These are phyloP conservation scores for Epinephelus lanceolatus DNA, from an alignment of 2,113 vertebrate genomes.

Conservation along the genomic window DNA sequence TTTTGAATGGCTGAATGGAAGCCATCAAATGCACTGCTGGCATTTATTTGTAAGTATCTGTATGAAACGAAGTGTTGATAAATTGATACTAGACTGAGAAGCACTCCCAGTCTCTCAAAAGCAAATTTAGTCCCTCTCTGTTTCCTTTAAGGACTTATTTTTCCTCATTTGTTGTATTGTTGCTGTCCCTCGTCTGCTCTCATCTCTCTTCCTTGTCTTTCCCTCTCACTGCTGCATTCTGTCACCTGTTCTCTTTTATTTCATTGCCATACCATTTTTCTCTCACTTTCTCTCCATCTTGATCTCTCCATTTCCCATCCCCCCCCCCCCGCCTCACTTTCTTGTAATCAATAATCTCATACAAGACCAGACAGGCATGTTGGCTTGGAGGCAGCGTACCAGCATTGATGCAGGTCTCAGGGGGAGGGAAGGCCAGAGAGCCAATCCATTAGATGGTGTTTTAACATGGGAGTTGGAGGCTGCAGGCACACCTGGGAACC, in stretches of 20 bases:
- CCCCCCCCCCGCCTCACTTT: slow-evolving; percentile 25
- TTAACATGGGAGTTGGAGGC: slow-evolving; percentile 45
- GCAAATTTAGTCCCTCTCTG: neutral
- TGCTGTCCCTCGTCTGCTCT: slow-evolving; percentile 6
- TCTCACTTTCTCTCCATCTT: slow-evolving; percentile 18
- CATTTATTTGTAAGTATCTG: neutral
- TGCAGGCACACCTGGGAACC: slow-evolving; percentile 51
- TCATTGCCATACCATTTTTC: slow-evolving; percentile 14
- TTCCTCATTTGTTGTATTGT: neutral
- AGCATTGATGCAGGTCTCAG: slow-evolving; percentile 29
- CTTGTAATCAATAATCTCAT: slow-evolving; percentile 69
- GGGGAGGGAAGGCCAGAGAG: neutral
- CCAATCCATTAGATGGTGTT: slow-evolving; percentile 66
- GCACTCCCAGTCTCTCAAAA: neutral
- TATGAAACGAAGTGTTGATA: neutral
- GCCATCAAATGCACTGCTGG: neutral
- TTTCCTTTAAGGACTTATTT: slow-evolving; percentile 14
- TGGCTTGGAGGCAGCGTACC: slow-evolving; percentile 17
- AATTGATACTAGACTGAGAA: slow-evolving; percentile 6
- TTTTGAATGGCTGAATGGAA: slow-evolving; percentile 4
- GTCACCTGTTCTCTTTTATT: slow-evolving; percentile 32
- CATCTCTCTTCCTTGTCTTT: slow-evolving; percentile 7
- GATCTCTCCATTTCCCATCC: slow-evolving; percentile 11
- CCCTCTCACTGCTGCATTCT: neutral
- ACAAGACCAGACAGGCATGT: slow-evolving; percentile 35